Conservation (phyloP, 2,888 invertebrate genomes). For the Podabrus alpinus region DNA sequence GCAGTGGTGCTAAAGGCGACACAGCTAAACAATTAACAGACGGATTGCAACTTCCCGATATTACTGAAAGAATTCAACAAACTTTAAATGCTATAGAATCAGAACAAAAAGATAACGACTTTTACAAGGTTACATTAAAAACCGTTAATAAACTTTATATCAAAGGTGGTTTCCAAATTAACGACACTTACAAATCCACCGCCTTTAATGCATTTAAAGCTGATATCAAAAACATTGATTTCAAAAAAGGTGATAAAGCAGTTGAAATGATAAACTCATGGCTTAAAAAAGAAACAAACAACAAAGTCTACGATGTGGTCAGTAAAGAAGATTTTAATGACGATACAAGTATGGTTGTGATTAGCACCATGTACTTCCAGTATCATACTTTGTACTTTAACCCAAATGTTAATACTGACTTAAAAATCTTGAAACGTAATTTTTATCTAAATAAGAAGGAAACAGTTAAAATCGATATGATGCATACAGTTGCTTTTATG, state of each 20-base stretch:
- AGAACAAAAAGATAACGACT: constrained; percentile 6
- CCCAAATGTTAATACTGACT: no score
- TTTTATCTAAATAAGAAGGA: no score
- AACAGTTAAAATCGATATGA: no score
- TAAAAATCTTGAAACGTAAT: no score
- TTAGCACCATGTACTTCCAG: constrained; percentile 50
- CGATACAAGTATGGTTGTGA: constrained; percentile 42
- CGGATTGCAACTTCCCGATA: no score
- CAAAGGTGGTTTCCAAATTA: constrained; percentile 58
- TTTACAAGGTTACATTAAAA: constrained; percentile 37
- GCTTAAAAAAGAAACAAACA: constrained; percentile 48
- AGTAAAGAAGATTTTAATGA: constrained; percentile 33
- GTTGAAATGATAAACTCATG: constrained; percentile 47
- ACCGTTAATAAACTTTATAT: constrained; percentile 65
- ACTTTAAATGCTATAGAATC: no score
- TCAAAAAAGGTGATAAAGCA: constrained; percentile 27
- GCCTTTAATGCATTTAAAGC: constrained; percentile 66
- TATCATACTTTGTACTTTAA: no score
- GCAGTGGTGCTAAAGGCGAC: no score
- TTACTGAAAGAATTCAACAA: no score
- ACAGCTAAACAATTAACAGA: no score
- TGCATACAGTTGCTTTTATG: no score
- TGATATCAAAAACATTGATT: constrained; percentile 57
- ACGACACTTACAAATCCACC: constrained; percentile 59
- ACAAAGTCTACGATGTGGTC: constrained; percentile 47